Evolutionary conservation across 2,113 vertebrate genomes (phyloP).

Genomic region (Sylvilagus bachmani): DNA sequence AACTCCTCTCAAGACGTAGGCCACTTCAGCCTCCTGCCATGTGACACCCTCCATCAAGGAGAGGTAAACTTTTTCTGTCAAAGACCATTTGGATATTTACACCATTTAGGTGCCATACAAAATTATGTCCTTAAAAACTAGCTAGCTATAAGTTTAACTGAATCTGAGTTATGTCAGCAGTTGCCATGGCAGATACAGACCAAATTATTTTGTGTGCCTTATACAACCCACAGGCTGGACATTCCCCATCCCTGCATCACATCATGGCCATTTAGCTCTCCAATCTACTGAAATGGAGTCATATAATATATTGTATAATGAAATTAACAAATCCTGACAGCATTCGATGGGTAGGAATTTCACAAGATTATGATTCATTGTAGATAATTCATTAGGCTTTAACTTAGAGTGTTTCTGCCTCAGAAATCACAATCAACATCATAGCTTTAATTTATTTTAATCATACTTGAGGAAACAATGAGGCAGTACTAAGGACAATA

Average conservation of each 20-base stretch:
- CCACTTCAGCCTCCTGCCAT: not conserved
- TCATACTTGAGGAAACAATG: not conserved
- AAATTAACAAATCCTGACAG: not conserved
- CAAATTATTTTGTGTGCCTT: too few relatives aligned
- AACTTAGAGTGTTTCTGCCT: not conserved
- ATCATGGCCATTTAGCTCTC: too few relatives aligned
- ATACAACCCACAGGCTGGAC: too few relatives aligned
- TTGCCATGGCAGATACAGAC: too few relatives aligned
- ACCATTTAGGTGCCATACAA: too few relatives aligned
- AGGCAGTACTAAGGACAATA: rapidly evolving
- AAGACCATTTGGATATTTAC: too few relatives aligned
- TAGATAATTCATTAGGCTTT: not conserved
- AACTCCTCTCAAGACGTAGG: not conserved
- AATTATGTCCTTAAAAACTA: too few relatives aligned
- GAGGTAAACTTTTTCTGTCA: too few relatives aligned
- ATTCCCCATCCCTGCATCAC: too few relatives aligned
- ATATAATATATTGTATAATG: not conserved
- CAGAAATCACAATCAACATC: not conserved
- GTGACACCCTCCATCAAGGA: not conserved
- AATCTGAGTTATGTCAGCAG: too few relatives aligned
- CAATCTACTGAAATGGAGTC: not conserved
- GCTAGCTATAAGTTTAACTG: too few relatives aligned
- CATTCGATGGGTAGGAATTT: not conserved
- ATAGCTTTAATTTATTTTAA: not conserved
- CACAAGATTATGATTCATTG: not conserved